Conservation (phyloP, 2,797 vertebrate genomes). For the Pampus argenteus region DNA sequence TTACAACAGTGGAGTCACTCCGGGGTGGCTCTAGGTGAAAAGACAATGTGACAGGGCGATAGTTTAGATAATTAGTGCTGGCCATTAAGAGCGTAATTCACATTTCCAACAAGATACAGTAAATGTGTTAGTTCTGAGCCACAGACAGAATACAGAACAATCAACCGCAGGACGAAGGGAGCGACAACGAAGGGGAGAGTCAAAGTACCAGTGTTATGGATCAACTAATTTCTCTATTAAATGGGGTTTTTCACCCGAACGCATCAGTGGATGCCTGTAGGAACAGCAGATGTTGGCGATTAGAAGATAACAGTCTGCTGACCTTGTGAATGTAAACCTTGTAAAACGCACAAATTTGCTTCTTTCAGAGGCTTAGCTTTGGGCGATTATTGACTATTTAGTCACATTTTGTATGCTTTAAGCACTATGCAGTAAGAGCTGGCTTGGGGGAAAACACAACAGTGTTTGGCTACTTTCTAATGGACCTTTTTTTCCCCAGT, state of each 20-base stretch:
- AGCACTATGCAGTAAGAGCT: background rate
- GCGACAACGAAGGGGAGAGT: background rate
- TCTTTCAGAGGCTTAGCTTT: background rate
- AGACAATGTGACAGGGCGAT: slow-evolving; percentile 34
- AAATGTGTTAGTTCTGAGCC: slow-evolving; percentile 14
- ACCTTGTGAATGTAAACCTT: slow-evolving; percentile 10
- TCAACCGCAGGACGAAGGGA: background rate
- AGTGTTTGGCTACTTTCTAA: background rate
- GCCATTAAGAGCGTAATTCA: slow-evolving; percentile 52
- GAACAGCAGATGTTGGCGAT: slow-evolving; percentile 30
- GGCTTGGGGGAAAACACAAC: too few species aligned
- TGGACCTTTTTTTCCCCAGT: background rate
- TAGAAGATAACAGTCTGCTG: slow-evolving; percentile 14
- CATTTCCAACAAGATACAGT: slow-evolving; percentile 32
- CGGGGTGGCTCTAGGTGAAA: slow-evolving; percentile 30
- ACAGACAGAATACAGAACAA: background rate
- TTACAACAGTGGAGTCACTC: slow-evolving; percentile 47
- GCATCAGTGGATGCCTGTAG: slow-evolving; percentile 12
- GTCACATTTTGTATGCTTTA: background rate
- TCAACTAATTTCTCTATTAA: slow-evolving; percentile 37
- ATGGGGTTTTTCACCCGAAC: slow-evolving; percentile 27
- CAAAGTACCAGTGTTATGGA: slow-evolving; percentile 4
- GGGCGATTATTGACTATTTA: background rate
- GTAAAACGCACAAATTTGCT: slow-evolving; percentile 39
- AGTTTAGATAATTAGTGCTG: slow-evolving; percentile 56